Percentiles rank a stretch among this genome's conserved stretches.
These are phyloP conservation scores for Ectemnius lituratus DNA, from an alignment of 2,888 invertebrate genomes.

Conservation along the genomic window DNA sequence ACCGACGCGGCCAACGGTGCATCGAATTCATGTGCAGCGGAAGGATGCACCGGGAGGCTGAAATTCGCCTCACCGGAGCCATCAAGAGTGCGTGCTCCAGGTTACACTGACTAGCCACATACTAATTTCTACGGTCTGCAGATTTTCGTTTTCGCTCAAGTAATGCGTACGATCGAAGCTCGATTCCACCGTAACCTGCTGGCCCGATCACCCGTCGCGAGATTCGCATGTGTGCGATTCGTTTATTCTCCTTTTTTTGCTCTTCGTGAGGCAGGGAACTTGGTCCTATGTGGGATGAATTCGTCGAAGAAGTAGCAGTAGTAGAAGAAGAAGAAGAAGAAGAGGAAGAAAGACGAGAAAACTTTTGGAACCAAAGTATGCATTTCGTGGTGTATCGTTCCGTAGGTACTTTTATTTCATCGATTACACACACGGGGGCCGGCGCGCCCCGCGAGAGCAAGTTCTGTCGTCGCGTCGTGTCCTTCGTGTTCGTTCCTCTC, in stretches of 20 bases:
- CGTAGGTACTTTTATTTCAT: conserved; percentile 37
- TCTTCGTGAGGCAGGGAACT: conserved; percentile 63
- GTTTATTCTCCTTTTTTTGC: conserved; percentile 46
- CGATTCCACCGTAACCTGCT: conserved; percentile 33
- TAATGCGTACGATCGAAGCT: neutral
- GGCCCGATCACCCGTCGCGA: conserved; percentile 51
- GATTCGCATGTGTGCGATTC: conserved; percentile 46
- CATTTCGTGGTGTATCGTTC: conserved; percentile 39
- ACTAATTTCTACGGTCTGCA: conserved; percentile 3
- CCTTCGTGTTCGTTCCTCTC: conserved; percentile 13
- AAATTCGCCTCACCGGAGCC: neutral
- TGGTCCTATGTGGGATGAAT: conserved; percentile 68
- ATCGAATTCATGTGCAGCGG: conserved; percentile 6
- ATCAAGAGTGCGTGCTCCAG: neutral
- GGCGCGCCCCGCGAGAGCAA: conserved; percentile 10
- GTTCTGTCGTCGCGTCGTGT: neutral
- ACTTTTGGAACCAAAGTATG: conserved; percentile 53
- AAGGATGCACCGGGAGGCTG: too few species aligned
- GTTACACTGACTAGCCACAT: neutral
- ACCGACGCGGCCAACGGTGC: conserved; percentile 55
- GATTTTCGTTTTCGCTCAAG: neutral
- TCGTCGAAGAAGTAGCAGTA: conserved; percentile 17
- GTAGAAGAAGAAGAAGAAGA: too few species aligned
- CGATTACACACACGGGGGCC: conserved; percentile 32
- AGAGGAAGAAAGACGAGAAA: conserved; percentile 57